These are phyloP conservation scores for Okapia johnstoni DNA, from an alignment of 2,113 vertebrate genomes.

Conservation along the genomic window DNA sequence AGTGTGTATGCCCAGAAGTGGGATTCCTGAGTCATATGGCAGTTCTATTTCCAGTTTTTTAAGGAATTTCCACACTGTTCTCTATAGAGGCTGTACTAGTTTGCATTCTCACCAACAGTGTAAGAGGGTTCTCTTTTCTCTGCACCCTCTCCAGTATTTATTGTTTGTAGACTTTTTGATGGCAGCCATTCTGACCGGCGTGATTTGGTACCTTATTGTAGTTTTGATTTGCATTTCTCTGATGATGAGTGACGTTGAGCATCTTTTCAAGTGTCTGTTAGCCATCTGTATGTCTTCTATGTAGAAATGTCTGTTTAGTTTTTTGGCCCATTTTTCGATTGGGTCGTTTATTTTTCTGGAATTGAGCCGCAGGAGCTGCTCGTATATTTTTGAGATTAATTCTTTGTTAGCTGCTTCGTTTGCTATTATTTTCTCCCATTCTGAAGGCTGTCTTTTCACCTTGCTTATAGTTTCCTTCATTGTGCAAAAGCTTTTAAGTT, in stretches of 20 bases:
- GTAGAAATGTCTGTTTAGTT: background rate
- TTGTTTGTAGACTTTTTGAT: background rate
- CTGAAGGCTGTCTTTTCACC: background rate
- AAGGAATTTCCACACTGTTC: background rate
- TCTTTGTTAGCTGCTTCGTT: background rate
- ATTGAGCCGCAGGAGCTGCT: background rate
- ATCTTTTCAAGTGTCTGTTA: background rate
- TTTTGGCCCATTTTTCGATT: background rate
- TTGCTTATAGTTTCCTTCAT: background rate
- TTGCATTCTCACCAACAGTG: background rate
- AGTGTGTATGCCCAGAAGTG: background rate
- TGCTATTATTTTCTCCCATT: background rate
- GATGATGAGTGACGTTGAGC: background rate
- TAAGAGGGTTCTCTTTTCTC: background rate
- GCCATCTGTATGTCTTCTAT: background rate
- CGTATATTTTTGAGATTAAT: background rate
- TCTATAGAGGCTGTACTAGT: background rate
- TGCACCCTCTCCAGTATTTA: background rate
- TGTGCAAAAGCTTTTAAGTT: background rate
- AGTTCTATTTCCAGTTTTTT: background rate
- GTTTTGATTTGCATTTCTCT: background rate
- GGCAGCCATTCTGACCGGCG: rapidly evolving
- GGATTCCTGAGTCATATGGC: background rate
- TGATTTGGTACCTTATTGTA: background rate
- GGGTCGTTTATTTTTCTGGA: background rate